phyloP scores from a whole-genome alignment of 1,140 invertebrate species.

The Andrena cerasifolii region DNA sequence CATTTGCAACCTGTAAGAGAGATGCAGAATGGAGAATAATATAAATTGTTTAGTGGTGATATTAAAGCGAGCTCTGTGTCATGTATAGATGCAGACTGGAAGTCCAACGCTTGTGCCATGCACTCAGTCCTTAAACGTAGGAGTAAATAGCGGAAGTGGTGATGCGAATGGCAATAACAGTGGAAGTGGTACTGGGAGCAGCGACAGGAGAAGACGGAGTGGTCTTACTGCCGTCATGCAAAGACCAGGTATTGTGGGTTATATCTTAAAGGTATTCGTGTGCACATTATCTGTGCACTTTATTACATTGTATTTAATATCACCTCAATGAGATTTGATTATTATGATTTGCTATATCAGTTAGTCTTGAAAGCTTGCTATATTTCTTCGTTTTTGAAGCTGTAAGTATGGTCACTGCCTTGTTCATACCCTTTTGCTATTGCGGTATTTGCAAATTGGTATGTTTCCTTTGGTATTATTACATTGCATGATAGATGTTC shows the following conservation, averaged over 20 bases:
- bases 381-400: conserved; percentile 35
- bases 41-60: neutral
- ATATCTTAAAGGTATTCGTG: conserved; percentile 30
- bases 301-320: conserved; percentile 29
- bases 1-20: conserved; percentile 81
- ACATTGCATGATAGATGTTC: conserved; percentile 35
- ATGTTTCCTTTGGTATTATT: conserved; percentile 15
- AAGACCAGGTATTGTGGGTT: conserved; percentile 87
- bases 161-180: conserved; percentile 79
- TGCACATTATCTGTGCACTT: conserved; percentile 33
- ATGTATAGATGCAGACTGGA: conserved; percentile 75
- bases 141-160: conserved; percentile 74
- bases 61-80: conserved; percentile 2
- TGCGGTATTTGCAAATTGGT: conserved; percentile 25
- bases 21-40: neutral
- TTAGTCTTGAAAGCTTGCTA: conserved; percentile 46
- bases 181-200: conserved; percentile 77
- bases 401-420: conserved; percentile 44
- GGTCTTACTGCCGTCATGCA: conserved; percentile 93
- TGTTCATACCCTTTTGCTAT: conserved; percentile 27
- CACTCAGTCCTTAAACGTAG: conserved; percentile 79
- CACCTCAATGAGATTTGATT: conserved; percentile 15
- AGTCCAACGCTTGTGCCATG: conserved; percentile 82
- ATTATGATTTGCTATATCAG: conserved; percentile 36
- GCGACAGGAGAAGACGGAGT: conserved; percentile 87